Evolutionary conservation across 2,113 vertebrate genomes (phyloP), one percentile per base, ranked within the genome.

Genomic region (Sciurus niger): DNA sequence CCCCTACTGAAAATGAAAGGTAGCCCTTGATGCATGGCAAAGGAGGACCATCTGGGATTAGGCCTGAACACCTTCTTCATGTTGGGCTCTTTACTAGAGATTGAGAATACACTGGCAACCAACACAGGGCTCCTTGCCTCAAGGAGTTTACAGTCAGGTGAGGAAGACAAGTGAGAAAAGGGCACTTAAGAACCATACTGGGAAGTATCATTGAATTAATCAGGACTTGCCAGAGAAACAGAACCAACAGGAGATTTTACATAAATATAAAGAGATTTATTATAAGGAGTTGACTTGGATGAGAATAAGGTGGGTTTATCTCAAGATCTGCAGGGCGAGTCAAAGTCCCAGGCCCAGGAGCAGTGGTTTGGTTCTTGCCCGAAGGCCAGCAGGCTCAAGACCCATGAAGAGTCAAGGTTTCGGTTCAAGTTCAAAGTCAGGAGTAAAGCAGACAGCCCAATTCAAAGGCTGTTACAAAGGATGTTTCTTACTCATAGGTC

Each of bases 1-100:
- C 67, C 67, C 51, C 53, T 67, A 16, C 79, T 30, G 55, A 65
- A 90, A 94, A 58, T 63, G 92, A 92, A 87, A 83, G 32, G 58
- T 14, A 63, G 18, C 43, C 48, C 4, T 92, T 68, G 22, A 40
- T 30, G 10, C 10, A 18, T 83, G 67, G n/a, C 73, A 67, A 46
- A 30, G 11, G 46, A 17, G 12, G 43, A 72, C 65, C 24, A 28
- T 25, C 9, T 2, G 65, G 43, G 55, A n/a, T 51, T 20, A 95
- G 48, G 84, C 37, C 24, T 7, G 37, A 51, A 5, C 34, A 12
- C 37, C 40, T 78, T 22, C 70, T 67, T 3, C 28, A 30, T 8
- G 3, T 20, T 13, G 37, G 34, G 28, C 37, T 90, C 16, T 84
- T 85, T 67, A 43, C 80, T 87, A 74, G 82, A 90, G 65, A 77